These are phyloP conservation scores for Bucorvus abyssinicus DNA, from an alignment of 2,797 vertebrate species.

Conservation along the genomic window DNA sequence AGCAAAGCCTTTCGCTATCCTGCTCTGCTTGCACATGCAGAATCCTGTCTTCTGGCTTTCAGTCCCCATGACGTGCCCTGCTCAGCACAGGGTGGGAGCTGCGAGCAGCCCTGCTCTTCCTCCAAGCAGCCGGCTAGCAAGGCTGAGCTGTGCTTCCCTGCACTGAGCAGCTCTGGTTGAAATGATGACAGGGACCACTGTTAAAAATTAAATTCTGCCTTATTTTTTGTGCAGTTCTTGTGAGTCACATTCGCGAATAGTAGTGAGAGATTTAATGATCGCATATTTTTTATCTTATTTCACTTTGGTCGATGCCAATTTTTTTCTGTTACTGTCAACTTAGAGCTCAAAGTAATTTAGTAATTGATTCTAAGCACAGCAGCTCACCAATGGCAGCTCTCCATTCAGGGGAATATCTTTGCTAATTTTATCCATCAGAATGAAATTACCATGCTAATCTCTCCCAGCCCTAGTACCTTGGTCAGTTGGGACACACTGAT, in stretches of 20 bases:
- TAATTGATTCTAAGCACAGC: conserved; percentile 99
- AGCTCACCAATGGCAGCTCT: conserved; percentile 88
- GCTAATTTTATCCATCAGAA: conserved; percentile 99
- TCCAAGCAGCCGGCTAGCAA: accelerated
- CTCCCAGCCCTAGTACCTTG: conserved; percentile 81
- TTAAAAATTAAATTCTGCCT: conserved; percentile 99
- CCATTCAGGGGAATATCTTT: conserved; percentile 96
- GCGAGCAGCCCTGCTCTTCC: background rate
- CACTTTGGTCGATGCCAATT: conserved; percentile 96
- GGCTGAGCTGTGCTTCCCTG: conserved; percentile 26
- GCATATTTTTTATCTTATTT: conserved; percentile 99
- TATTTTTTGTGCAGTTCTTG: conserved; percentile 99
- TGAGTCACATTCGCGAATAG: conserved; percentile 97
- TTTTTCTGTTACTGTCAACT: conserved; percentile 99
- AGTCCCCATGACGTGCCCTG: background rate
- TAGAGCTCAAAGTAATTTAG: conserved; percentile 99
- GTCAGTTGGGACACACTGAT: conserved; percentile 88
- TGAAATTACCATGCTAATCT: conserved; percentile 99
- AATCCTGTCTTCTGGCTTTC: background rate
- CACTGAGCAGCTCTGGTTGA: conserved; percentile 80
- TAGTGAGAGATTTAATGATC: conserved; percentile 99
- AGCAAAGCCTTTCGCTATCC: background rate
- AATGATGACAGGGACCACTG: conserved; percentile 98
- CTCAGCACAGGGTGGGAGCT: background rate
- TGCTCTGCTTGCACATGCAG: background rate